Evolutionary conservation across 2,888 invertebrate genomes (phyloP).

Genomic region (Stramonita haemastoma): DNA sequence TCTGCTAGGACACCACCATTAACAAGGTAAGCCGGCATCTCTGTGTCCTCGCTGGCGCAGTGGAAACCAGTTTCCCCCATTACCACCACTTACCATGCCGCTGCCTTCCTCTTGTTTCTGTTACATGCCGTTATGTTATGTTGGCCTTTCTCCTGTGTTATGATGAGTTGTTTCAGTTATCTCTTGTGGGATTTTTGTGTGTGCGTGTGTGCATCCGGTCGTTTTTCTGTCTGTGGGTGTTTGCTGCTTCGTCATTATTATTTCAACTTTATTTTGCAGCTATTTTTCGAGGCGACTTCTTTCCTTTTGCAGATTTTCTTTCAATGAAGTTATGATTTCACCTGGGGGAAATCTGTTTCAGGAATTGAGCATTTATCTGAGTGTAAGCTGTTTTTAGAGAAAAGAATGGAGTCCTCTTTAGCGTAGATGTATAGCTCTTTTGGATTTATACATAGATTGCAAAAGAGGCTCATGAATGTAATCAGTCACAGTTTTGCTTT

Average conservation of each 20-base stretch:
- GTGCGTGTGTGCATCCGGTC: neutral
- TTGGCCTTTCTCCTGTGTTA: neutral
- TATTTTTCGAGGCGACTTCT: no score
- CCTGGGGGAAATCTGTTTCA: neutral
- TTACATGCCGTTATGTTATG: neutral
- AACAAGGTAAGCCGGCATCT: constrained; percentile 60
- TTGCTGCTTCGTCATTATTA: no score
- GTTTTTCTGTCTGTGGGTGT: neutral
- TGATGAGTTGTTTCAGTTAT: neutral
- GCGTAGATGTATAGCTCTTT: no score
- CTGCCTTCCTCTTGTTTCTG: neutral
- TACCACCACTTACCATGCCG: neutral
- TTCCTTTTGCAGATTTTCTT: no score
- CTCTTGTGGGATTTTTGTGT: neutral
- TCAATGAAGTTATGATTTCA: neutral
- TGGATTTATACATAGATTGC: no score
- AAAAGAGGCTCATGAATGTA: no score
- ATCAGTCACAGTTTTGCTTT: no score
- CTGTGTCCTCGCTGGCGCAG: constrained; percentile 34
- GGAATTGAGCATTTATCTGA: neutral
- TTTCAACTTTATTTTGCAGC: no score
- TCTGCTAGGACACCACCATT: constrained; percentile 60
- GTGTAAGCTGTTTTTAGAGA: neutral
- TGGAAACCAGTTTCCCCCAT: constrained; percentile 22
- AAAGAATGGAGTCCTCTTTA: neutral